Conservation (phyloP, 2,113 vertebrate species). For the Piprites chloris region DNA sequence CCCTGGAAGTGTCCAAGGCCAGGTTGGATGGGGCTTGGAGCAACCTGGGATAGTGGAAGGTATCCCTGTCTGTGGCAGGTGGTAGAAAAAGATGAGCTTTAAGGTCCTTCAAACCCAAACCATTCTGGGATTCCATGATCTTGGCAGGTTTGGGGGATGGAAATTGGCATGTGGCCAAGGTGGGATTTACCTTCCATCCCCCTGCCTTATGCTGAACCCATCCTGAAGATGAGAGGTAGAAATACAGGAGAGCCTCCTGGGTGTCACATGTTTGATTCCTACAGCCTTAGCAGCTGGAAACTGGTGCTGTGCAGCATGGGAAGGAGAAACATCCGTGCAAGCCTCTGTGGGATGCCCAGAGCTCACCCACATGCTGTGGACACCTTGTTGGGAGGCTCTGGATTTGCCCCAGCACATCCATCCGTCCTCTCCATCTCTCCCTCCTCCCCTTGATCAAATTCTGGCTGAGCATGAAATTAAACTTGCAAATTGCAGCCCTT, state of each 20-base stretch:
- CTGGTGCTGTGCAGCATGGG: background rate
- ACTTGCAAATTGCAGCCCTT: background rate
- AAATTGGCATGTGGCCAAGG: background rate
- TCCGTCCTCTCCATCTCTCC: background rate
- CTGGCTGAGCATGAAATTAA: background rate
- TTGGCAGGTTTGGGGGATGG: background rate
- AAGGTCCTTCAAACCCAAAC: background rate
- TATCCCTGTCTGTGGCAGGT: background rate
- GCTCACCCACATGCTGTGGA: background rate
- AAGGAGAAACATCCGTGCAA: background rate
- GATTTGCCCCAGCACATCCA: background rate
- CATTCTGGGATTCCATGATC: background rate
- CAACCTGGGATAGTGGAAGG: background rate
- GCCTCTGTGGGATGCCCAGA: background rate
- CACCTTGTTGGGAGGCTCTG: accelerated
- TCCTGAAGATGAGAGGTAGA: background rate
- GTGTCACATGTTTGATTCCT: background rate
- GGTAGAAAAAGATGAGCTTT: background rate
- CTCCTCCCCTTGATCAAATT: background rate
- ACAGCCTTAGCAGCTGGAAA: background rate
- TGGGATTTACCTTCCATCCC: background rate
- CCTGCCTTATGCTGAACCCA: background rate
- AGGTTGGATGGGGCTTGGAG: background rate
- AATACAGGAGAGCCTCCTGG: background rate
- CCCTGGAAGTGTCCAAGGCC: background rate